Percentiles rank a stretch among this genome's conserved stretches.
phyloP scores from a whole-genome alignment of 1,140 invertebrate genomes.

The Fopius arisanus region DNA sequence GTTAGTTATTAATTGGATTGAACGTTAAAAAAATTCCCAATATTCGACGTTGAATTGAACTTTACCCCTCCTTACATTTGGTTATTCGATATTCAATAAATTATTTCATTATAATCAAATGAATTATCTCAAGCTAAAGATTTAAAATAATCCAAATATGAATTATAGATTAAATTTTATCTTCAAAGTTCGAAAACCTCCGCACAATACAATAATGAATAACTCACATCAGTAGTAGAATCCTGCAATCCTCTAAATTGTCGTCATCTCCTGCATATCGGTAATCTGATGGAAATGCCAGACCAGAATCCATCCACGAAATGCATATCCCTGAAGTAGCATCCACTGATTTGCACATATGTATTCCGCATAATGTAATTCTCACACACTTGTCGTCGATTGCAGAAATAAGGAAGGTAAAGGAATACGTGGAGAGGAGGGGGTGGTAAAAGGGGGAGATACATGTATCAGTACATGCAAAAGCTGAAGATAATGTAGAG shows the following conservation, averaged over 20 bases:
- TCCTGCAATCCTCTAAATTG: constrained; percentile 40
- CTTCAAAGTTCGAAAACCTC: too few relatives aligned
- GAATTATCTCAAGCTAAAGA: too few relatives aligned
- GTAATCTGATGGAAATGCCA: not conserved
- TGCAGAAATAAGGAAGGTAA: not conserved
- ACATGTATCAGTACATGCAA: constrained; percentile 16
- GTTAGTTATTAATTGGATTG: too few relatives aligned
- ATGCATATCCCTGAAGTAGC: constrained; percentile 18
- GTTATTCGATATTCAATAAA: too few relatives aligned
- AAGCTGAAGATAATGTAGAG: constrained; percentile 8
- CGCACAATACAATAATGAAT: not conserved
- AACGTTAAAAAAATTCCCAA: too few relatives aligned
- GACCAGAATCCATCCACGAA: not conserved
- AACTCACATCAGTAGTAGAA: not conserved
- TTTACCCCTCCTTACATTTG: too few relatives aligned
- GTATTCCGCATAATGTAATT: constrained; percentile 23
- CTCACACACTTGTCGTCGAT: not conserved
- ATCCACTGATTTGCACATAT: constrained; percentile 26
- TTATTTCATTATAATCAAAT: too few relatives aligned
- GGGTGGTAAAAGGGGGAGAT: not conserved
- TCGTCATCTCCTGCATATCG: constrained; percentile 32
- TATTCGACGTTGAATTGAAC: too few relatives aligned
- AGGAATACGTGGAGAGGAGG: not conserved
- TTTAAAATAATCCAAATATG: too few relatives aligned
- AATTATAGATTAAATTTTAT: too few relatives aligned